These are phyloP conservation scores for Corvus cornix DNA, from an alignment of 2,113 vertebrate species.

Conservation along the genomic window DNA sequence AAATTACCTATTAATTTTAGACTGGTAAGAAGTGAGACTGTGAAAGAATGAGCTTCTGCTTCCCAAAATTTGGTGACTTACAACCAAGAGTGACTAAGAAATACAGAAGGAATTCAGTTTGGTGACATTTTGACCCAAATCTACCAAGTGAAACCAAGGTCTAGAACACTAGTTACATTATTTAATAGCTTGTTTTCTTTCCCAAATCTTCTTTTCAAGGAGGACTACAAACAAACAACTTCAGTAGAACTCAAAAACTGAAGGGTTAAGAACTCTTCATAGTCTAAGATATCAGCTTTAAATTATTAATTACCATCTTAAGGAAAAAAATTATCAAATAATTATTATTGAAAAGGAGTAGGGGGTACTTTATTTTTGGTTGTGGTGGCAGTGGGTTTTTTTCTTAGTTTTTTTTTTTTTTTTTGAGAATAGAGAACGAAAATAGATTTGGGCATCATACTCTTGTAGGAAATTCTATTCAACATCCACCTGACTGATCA, in stretches of 20 bases:
- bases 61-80: not conserved
- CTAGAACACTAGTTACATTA: not conserved
- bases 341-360: not conserved
- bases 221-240: not conserved
- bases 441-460: not conserved
- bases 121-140: not conserved
- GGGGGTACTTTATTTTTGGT: fast-evolving
- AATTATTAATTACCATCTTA: not conserved
- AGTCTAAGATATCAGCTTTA: not conserved
- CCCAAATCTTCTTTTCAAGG: not conserved
- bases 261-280: not conserved
- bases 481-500: not conserved
- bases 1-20: not conserved
- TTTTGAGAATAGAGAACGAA: not conserved
- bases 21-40: not conserved
- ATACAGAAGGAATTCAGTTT: not conserved
- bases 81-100: not conserved
- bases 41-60: not conserved
- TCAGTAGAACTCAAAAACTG: not conserved
- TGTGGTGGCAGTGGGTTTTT: fast-evolving
- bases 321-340: not conserved
- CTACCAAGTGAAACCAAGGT: not conserved
- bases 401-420: fast-evolving
- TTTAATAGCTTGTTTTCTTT: not conserved
- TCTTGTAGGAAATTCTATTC: not conserved